Evolutionary conservation across 2,113 vertebrate genomes (phyloP).

Genomic region (Hemicordylus capensis): DNA sequence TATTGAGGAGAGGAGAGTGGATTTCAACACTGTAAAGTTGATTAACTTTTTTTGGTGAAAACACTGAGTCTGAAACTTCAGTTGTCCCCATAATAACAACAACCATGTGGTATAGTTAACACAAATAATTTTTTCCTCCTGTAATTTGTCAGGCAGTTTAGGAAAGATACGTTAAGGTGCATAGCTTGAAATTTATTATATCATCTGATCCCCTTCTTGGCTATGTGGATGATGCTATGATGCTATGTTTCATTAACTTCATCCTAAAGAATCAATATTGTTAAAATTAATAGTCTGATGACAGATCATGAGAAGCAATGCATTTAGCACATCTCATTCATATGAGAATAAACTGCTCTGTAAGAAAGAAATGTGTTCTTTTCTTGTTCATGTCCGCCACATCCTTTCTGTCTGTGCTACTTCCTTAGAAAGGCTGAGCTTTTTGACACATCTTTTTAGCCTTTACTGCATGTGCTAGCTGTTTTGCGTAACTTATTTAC

Average conservation of each 20-base stretch:
- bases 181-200: neutral
- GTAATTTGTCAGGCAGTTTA: neutral
- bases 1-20: too few species aligned
- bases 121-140: conserved; percentile 8
- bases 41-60: too few species aligned
- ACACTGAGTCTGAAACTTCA: neutral
- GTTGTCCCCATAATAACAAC: neutral
- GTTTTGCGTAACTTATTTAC: conserved; percentile 40
- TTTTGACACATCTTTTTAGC: conserved; percentile 48
- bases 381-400: conserved; percentile 26
- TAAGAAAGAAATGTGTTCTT: neutral
- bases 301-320: neutral
- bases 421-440: conserved; percentile 56
- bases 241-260: conserved; percentile 32
- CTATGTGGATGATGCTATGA: neutral
- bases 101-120: neutral
- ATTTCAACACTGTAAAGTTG: too few species aligned
- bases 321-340: neutral
- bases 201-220: neutral
- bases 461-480: conserved; percentile 57
- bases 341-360: conserved; percentile 42
- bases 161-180: conserved; percentile 19
- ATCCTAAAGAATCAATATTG: conserved; percentile 40
- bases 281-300: conserved; percentile 35
- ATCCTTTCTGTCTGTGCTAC: conserved; percentile 58